Evolutionary conservation across 1,140 invertebrate species (phyloP), one percentile per base, ranked within the genome.

Genomic region (Bemisia tabaci): DNA sequence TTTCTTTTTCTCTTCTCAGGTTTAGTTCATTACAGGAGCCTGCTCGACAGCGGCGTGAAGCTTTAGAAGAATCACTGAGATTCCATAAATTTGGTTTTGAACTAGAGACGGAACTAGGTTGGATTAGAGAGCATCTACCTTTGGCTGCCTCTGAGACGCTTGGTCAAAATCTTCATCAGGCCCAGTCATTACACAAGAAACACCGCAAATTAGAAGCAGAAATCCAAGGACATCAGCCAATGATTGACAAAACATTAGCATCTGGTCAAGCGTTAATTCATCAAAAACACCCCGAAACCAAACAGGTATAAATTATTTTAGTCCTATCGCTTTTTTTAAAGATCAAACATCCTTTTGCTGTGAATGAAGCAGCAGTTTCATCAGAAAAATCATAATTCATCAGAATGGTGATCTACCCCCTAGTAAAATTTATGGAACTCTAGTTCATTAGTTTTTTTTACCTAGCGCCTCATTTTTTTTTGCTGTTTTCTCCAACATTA

Each of bases 1-100:
- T 69, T 59, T 22, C 27, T 59, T 63, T 66, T 17, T 48, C 33
- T 48, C 23, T 67, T 68, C 68, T 48, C 39, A 82, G 80, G 71
- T 82, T 89, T 68, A 78, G 80, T 70, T 81, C 82, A 60, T 76
- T 91, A 11, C 80, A 84, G 26, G 82, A 83, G 67, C 86, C 87
- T 1, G 83, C 85, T 0, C 77, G 80, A 22, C 78, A 79, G 48
- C 80, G 94, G 33, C 82, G 90, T n/a, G 84, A 84, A 26, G 86
- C 86, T 17, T 78, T 98, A 2, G 91, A 96, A 74, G 92, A 95
- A 75, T 91, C 91, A 33, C 76, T 82, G 64, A 84, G 89, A 68
- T 90, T 91, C 74, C 94, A 97, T 75, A 95, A 97, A 76, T 96
- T 97, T 78, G 87, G 88, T 25, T 97, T 97, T 75, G 93, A 97